Evolutionary conservation across 2,888 invertebrate genomes (phyloP).

Genomic region (Dicranocentrus wangi): DNA sequence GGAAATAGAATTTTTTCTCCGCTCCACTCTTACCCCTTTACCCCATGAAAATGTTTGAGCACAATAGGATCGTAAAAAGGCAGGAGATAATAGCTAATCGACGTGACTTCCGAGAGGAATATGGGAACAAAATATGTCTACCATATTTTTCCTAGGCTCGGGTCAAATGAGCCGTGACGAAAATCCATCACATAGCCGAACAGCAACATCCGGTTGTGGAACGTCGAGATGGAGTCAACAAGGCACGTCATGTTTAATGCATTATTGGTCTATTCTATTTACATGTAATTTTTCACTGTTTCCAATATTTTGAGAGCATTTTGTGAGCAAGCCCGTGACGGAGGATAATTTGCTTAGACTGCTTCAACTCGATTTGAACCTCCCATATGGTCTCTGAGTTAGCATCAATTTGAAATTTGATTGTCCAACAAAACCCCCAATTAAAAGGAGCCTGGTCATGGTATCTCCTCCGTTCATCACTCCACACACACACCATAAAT

Average conservation of each 20-base stretch:
- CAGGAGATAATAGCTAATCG: constrained; percentile 67
- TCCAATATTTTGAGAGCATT: no score
- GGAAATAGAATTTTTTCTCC: no score
- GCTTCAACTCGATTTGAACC: neutral
- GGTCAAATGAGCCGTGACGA: constrained; percentile 71
- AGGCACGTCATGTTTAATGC: constrained; percentile 53
- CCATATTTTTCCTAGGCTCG: constrained; percentile 37
- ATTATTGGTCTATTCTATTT: constrained; percentile 49
- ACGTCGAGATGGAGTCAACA: constrained; percentile 1
- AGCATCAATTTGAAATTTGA: no score
- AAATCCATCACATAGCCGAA: constrained; percentile 62
- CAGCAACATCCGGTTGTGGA: neutral
- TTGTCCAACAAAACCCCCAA: no score
- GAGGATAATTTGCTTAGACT: no score
- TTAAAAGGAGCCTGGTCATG: no score
- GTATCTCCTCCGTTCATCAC: no score
- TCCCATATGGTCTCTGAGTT: no score
- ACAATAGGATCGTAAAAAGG: constrained; percentile 39
- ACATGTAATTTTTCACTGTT: constrained; percentile 47
- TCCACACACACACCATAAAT: no score
- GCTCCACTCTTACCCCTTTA: no score
- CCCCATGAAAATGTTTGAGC: no score
- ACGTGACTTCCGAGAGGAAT: constrained; percentile 68
- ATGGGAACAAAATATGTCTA: constrained; percentile 60
- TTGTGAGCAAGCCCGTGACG: no score